Conservation (phyloP, 2,888 invertebrate species). For the Eudiplozoon nipponicum region DNA sequence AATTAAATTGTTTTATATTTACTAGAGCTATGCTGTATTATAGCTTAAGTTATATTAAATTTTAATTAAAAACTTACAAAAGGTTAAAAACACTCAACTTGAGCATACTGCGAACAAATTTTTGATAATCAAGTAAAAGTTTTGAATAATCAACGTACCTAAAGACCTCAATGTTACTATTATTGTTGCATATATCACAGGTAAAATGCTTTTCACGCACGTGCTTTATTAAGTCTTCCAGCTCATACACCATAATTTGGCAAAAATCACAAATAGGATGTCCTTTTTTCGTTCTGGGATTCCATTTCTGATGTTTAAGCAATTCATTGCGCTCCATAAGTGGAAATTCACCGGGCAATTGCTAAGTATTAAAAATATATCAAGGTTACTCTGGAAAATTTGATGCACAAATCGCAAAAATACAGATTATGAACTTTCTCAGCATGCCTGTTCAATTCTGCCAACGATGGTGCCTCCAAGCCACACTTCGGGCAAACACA, state of each 20-base stretch:
- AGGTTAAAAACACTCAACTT: too few species aligned
- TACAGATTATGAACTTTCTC: not conserved
- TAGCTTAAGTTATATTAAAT: too few species aligned
- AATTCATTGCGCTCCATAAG: not conserved
- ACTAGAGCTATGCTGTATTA: too few species aligned
- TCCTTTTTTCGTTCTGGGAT: not conserved
- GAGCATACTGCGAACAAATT: too few species aligned
- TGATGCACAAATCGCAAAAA: slow-evolving; percentile 5
- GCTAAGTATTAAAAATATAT: not conserved
- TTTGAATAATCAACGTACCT: too few species aligned
- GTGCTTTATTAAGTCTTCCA: slow-evolving; percentile 6
- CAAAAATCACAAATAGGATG: slow-evolving; percentile 10
- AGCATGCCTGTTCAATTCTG: not conserved
- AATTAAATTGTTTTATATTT: too few species aligned
- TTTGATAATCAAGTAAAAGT: too few species aligned
- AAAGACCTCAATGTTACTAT: not conserved
- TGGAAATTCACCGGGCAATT: not conserved
- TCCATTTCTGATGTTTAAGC: not conserved
- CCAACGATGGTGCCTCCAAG: not conserved
- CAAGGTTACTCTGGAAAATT: not conserved
- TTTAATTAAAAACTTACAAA: too few species aligned
- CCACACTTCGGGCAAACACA: not conserved
- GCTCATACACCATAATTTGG: slow-evolving; percentile 3
- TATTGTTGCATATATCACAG: slow-evolving; percentile 8
- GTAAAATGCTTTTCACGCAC: slow-evolving; percentile 7